Evolutionary conservation across 2,888 invertebrate species (phyloP), one percentile per base, ranked within the genome.

Genomic region (Chirona hameri): DNA sequence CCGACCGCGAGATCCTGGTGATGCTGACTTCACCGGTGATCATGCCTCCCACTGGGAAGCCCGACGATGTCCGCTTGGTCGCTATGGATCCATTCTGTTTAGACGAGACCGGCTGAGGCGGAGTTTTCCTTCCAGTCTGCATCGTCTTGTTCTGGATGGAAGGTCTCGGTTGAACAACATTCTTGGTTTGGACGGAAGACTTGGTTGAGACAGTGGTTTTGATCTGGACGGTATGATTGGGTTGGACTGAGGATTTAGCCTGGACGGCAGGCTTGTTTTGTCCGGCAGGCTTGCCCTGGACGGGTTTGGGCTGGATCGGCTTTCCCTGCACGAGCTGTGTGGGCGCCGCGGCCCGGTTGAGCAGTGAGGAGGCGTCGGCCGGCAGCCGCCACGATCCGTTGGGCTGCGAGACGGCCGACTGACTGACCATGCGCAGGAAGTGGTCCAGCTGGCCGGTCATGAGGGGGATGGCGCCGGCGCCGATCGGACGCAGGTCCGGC

Each of bases 321-420:
- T 76, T 27, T 5, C 21, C 24, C 46, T 24, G 24, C 76, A 10
- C 27, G 5, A 1, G 29, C 65, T 2, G 18, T 10, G 29, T 0
- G 52, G 80, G 18, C 27, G 27, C 52, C 52, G 80, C 27, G n/a
- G 48, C 80, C 3, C 52, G 48, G 15, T 14, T 55, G 27, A 80
- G 80, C 80, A 80, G 80, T 4, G 80, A 27, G 0, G 80, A 80
- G n/a, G 80, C 52, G 52, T 80, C 80, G 29, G 80, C 52, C 80
- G 80, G 80, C 52, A 80, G 52, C 21, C 80, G 48, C 80, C 80
- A 80, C 14, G 80, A 52, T 52, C 80, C 80, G 52, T 80, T 80
- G 18, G 80, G 80, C 27, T 80, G 80, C 27, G 80, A 80, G 15
- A 80, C 80, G 27, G 80, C 80, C 27, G 80, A 80, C 27, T 18